These are phyloP conservation scores for Indicator maculatus DNA, from an alignment of 2,113 vertebrate species.

Conservation along the genomic window DNA sequence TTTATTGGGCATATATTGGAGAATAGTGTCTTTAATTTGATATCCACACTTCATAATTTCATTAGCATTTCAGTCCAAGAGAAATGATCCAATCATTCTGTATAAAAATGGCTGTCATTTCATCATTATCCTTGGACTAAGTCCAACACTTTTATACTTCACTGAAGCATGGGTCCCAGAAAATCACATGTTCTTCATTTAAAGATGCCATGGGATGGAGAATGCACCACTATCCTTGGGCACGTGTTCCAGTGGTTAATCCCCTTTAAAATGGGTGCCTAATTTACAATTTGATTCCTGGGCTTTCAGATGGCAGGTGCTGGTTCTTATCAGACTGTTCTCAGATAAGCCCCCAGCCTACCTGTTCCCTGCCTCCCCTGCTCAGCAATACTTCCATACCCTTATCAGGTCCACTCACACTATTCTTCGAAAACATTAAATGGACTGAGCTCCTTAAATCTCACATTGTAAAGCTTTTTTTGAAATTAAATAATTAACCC, in stretches of 20 bases:
- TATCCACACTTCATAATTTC: not conserved
- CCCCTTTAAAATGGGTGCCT: not conserved
- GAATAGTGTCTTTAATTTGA: constrained; percentile 12
- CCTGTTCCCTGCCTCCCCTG: not conserved
- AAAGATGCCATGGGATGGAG: not conserved
- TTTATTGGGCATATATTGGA: not conserved
- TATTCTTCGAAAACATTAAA: not conserved
- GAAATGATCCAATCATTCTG: not conserved
- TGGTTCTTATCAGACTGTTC: not conserved
- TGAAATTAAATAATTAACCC: not conserved
- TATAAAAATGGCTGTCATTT: not conserved
- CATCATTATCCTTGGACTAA: not conserved
- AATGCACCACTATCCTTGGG: not conserved
- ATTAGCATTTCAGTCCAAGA: constrained; percentile 13
- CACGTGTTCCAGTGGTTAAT: not conserved
- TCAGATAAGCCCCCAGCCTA: not conserved
- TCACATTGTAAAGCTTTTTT: not conserved
- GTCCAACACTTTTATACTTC: not conserved
- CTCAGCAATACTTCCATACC: not conserved
- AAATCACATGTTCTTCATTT: not conserved
- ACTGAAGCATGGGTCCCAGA: not conserved
- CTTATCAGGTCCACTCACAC: not conserved
- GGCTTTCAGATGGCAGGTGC: not conserved
- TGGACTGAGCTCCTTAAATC: not conserved
- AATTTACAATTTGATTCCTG: not conserved